phyloP scores from a whole-genome alignment of 2,113 vertebrate genomes.

The Phalacrocorax brasilianus region DNA sequence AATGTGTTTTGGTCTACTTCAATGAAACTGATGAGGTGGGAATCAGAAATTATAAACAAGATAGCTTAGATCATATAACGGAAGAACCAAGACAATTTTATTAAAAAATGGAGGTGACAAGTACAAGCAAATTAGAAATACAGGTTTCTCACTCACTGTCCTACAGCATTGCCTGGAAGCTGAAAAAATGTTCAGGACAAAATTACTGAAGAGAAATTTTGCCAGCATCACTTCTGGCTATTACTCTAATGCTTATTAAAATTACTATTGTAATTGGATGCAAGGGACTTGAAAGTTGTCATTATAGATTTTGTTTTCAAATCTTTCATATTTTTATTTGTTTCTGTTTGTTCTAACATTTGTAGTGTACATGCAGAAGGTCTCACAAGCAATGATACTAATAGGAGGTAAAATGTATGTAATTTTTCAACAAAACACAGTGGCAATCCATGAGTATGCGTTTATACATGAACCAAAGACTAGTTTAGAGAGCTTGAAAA shows the following conservation, averaged over 20 bases:
- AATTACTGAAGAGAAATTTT: background rate
- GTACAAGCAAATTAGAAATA: background rate
- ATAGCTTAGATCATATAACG: background rate
- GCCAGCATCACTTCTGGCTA: background rate
- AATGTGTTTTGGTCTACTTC: background rate
- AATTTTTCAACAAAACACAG: background rate
- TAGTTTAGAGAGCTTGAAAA: background rate
- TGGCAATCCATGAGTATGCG: background rate
- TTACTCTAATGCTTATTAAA: background rate
- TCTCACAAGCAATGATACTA: background rate
- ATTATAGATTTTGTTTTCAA: background rate
- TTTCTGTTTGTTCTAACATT: background rate
- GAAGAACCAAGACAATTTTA: background rate
- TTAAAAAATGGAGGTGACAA: background rate
- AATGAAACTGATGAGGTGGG: background rate
- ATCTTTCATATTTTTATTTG: background rate
- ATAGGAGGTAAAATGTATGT: background rate
- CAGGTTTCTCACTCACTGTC: background rate
- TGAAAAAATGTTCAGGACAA: background rate
- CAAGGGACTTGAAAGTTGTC: background rate
- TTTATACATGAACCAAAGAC: background rate
- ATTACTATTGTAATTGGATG: background rate
- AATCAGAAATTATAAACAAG: background rate
- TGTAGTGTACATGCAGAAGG: background rate
- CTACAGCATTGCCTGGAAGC: background rate